Evolutionary conservation across 2,888 invertebrate species (phyloP), one percentile per base, ranked within the genome.

Genomic region (Erynnis tages): DNA sequence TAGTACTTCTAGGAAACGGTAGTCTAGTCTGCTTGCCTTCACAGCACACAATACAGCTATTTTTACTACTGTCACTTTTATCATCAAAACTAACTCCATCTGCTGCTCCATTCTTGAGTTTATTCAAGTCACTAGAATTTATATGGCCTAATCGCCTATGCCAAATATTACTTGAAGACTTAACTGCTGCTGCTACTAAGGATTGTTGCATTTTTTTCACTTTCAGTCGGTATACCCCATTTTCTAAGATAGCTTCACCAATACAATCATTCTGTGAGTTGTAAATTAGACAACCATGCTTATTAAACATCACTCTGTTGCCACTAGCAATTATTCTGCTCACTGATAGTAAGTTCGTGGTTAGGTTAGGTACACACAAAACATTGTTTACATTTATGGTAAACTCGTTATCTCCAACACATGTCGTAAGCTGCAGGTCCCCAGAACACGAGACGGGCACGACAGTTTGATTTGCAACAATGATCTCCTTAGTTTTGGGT

Each of bases 261-360:
- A 57, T 44, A n/a, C 35, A 54, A 4, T 38, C 52, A 41, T 53
- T 57, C n/a, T 43, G 10, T 23, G 35, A 10, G 23, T 60, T 60
- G 23, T 55, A 57, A 27, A 56, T 30, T 13, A 13, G 10, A 6
- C 30, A 30, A 4, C 11, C 30, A 5, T 30, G 11, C 1, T 56
- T 6, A n/a, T 50, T 41, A 11, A 58, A 58, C 1, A 7, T 3
- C 25, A 53, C 50, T 45, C 34, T 58, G 47, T 61, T 58, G 5
- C 58, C 57, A 29, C 40, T 57, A 14, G 48, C 34, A 10, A 56
- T 59, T 6, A 59, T 34, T 47, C 44, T 45, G 14, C 56, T 57
- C n/a, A 58, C 56, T 25, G 60, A 58, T 0, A 62, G 21, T 13
- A 62, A 48, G 25, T 62, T 62, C 4, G 60, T 62, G 23, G 57